Evolutionary conservation across 2,113 vertebrate species (phyloP).

Genomic region (Mirounga angustirostris): DNA sequence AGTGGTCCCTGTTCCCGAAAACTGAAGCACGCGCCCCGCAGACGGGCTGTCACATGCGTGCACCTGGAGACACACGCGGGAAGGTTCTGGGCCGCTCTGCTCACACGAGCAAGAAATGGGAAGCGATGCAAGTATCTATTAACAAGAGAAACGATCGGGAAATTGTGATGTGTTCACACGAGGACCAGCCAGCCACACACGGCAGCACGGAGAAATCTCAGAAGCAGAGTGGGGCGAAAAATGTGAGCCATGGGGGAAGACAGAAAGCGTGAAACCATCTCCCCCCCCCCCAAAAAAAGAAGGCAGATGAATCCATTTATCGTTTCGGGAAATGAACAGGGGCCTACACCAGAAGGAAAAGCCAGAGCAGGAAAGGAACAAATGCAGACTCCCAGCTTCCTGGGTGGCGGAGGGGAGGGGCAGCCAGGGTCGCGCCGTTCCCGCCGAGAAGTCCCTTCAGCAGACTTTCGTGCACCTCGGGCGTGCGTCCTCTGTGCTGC

Average conservation of each 20-base stretch:
- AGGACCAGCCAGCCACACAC: accelerated
- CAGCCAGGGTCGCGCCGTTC: accelerated
- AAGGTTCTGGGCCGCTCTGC: neutral
- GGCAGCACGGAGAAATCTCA: accelerated
- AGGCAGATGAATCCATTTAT: too few relatives aligned
- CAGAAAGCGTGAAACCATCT: accelerated
- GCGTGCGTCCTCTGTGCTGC: accelerated
- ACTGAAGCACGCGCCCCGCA: accelerated
- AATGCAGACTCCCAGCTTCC: accelerated
- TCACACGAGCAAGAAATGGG: accelerated
- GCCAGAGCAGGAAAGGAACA: accelerated
- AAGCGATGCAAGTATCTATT: accelerated
- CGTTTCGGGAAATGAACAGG: neutral
- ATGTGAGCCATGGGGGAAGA: accelerated
- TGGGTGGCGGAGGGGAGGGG: neutral
- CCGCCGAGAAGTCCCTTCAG: accelerated
- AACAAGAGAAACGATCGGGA: neutral
- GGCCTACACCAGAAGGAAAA: neutral
- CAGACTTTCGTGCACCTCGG: accelerated
- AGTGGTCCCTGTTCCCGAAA: accelerated
- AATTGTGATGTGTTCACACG: accelerated
- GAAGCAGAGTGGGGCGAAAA: accelerated
- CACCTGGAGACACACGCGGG: accelerated
- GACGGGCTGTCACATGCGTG: accelerated
- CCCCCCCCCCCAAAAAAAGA: too few relatives aligned